Evolutionary conservation across 35 echinoderm and acorn worm species (phyloP), one percentile per base, ranked within the genome.

Genomic region (Amphiura filiformis): DNA sequence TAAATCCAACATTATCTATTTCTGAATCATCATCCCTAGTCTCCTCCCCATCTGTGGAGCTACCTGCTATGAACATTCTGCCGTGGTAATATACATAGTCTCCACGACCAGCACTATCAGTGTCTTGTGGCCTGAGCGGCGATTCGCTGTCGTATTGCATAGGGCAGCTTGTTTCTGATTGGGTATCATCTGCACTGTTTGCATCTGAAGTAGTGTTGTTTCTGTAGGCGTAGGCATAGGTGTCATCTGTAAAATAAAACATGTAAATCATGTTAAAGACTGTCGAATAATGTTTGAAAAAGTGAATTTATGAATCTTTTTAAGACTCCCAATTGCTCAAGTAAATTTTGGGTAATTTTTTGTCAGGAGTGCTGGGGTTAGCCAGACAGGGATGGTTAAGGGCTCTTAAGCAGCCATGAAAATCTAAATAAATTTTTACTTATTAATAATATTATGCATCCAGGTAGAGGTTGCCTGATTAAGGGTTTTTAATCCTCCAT

Each of bases 61-160:
- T 57, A 36, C 79, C 78, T 7, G 78, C 78, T 37, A 96, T 81
- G 14, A 96, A 75, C 94, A 96, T 96, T 64, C 86, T 79, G 35
- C 94, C 94, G 52, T 92, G 90, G 78, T 96, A 96, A 81, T 96
- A 96, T 39, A 96, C 90, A 84, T 96, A 96, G 57, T 96, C 94
- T 65, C 94, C 94, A 20, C 90, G 86, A 0, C 88, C 90, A 0
- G 81, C 81, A 23, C 56, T 56, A 37, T 56, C 31, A n/a, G 47
- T 34, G 33, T 84, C 82, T 26, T 70, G 61, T 2, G 34, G 38
- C 14, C 32, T 44, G 37, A 82, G 41, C 13, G 80, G 80, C 28
- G 61, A 70, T 1, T 70, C 61, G 28, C 80, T 82, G 36, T 41
- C 34, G 35, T 31, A 35, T n/a, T 82, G 80, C 11, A 26, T 38